phyloP scores from a whole-genome alignment of 92 coral and sea anemone species.

The Isaurus tuberculatus region DNA sequence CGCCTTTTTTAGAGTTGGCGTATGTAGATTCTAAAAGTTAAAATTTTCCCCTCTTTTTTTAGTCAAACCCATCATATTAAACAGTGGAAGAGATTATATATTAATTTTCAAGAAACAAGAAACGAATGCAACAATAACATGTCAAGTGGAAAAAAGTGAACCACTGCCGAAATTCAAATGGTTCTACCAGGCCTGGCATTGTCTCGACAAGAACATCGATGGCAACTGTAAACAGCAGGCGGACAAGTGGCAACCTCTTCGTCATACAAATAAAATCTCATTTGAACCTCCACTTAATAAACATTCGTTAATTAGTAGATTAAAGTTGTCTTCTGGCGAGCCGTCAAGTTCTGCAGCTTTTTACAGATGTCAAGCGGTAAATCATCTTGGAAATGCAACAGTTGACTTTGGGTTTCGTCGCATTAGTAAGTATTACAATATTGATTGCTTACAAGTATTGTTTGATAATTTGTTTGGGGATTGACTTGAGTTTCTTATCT shows the following conservation, averaged over 20 bases:
- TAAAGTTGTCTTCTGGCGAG: background rate
- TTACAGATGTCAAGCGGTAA: slow-evolving; percentile 74
- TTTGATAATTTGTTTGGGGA: no score
- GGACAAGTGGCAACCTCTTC: slow-evolving; percentile 38
- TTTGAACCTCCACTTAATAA: background rate
- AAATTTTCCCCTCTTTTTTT: no score
- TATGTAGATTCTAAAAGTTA: no score
- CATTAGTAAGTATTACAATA: slow-evolving; percentile 68
- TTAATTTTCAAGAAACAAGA: background rate
- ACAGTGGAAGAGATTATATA: slow-evolving; percentile 3
- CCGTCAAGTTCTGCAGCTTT: slow-evolving; percentile 23
- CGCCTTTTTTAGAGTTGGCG: no score
- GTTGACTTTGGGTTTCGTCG: slow-evolving; percentile 53
- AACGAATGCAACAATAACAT: background rate
- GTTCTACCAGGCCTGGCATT: slow-evolving; percentile 39
- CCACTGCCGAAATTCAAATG: slow-evolving; percentile 57
- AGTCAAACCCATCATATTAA: background rate
- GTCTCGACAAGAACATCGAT: background rate
- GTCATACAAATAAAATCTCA: background rate
- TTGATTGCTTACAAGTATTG: background rate
- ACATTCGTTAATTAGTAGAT: background rate
- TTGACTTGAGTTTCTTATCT: no score
- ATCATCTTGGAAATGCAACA: slow-evolving; percentile 59
- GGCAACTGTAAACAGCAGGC: slow-evolving; percentile 36
- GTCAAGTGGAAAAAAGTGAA: slow-evolving; percentile 14